Evolutionary conservation across 1,140 invertebrate genomes (phyloP).

Genomic region (Drosophila gunungcola): DNA sequence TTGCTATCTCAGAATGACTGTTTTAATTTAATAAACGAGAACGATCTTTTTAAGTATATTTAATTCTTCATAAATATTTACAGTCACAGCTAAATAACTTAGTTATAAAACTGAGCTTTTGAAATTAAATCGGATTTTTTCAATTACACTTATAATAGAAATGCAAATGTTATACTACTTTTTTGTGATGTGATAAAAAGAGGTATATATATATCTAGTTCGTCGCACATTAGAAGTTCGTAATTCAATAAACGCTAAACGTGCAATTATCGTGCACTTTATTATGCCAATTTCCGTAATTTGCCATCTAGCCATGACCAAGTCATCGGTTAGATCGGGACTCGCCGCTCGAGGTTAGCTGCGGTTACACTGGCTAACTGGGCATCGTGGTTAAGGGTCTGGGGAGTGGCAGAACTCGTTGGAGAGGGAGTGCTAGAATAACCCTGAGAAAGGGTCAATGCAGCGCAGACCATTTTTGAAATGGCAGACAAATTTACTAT

Average conservation of each 20-base stretch:
- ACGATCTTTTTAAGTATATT: no score
- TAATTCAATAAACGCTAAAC: conserved; percentile 83
- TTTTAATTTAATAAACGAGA: no score
- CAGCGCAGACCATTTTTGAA: not conserved
- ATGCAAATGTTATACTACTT: no score
- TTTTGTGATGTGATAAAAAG: not conserved
- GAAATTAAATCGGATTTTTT: no score
- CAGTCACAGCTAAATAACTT: no score
- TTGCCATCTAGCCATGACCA: conserved; percentile 72
- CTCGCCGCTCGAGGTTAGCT: conserved; percentile 57
- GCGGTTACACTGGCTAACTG: conserved; percentile 58
- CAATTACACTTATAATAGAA: no score
- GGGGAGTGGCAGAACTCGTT: not conserved
- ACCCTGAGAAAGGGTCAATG: not conserved
- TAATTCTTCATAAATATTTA: no score
- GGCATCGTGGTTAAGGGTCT: not conserved
- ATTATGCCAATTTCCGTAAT: conserved; percentile 82
- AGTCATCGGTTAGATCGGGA: conserved; percentile 37
- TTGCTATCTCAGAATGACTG: no score
- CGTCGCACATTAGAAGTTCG: conserved; percentile 76
- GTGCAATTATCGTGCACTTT: conserved; percentile 83
- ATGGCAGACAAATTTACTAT: not conserved
- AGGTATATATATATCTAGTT: conserved; percentile 28
- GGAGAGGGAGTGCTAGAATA: not conserved
- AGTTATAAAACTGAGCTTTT: no score